These are phyloP conservation scores for Barypeithes pellucidus DNA, from an alignment of 2,888 invertebrate genomes.

Conservation along the genomic window DNA sequence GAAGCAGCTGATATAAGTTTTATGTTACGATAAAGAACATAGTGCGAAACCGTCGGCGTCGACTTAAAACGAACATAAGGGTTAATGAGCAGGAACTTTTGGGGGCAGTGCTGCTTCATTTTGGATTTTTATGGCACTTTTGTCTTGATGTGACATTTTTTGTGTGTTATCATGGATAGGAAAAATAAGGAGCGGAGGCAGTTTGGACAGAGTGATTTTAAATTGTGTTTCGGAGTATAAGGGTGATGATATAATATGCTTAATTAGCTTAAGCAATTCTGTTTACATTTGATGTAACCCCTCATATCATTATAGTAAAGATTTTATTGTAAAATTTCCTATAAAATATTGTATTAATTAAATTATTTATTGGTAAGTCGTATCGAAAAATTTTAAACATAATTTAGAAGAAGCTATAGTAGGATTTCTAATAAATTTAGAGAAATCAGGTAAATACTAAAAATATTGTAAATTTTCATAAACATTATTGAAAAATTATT, in stretches of 20 bases:
- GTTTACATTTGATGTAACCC: no score
- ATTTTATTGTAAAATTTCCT: no score
- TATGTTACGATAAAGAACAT: constrained; percentile 52
- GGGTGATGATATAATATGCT: not conserved
- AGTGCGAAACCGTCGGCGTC: constrained; percentile 46
- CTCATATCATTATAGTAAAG: no score
- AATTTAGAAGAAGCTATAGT: no score
- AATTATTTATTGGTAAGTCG: no score
- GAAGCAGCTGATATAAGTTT: constrained; percentile 53
- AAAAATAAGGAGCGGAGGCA: constrained; percentile 1
- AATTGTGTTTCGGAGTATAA: not conserved
- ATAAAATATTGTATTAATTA: no score
- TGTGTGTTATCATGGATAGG: constrained; percentile 2
- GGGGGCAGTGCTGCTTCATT: constrained; percentile 22
- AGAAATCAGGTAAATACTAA: no score
- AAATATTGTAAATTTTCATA: no score
- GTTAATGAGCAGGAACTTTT: constrained; percentile 51
- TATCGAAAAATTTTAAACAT: no score
- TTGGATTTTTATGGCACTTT: constrained; percentile 20
- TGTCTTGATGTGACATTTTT: constrained; percentile 22
- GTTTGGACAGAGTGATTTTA: not conserved
- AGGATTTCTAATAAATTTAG: no score
- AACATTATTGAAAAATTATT: no score
- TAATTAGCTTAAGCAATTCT: not conserved
- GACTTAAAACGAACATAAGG: constrained; percentile 50